Percentiles rank a stretch among this genome's conserved stretches.
phyloP scores from a whole-genome alignment of 2,113 vertebrate species.

The Sterna hirundo region DNA sequence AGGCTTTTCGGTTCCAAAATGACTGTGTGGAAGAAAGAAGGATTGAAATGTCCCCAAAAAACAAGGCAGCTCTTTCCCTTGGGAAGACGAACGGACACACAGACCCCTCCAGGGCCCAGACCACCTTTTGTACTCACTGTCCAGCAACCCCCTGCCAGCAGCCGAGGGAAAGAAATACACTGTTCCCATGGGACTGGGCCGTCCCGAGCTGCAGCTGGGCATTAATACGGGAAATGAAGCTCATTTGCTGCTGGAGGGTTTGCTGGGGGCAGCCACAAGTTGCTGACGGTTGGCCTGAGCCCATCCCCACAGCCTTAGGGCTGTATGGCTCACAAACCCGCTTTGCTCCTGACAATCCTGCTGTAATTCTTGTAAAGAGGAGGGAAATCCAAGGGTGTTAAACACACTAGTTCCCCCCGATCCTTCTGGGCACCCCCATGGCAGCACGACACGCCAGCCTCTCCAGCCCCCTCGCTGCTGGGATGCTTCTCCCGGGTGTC shows the following conservation, averaged over 20 bases:
- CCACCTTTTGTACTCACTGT: fast-evolving
- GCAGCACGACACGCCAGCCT: fast-evolving
- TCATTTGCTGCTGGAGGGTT: not conserved
- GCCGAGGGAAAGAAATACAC: fast-evolving
- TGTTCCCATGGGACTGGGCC: fast-evolving
- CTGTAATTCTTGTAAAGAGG: not conserved
- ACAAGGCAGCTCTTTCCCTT: not conserved
- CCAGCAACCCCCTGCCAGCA: fast-evolving
- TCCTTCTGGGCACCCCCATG: fast-evolving
- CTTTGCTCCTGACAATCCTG: not conserved
- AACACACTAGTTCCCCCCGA: fast-evolving
- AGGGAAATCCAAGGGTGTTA: not conserved
- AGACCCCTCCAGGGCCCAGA: fast-evolving
- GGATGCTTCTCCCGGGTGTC: not conserved
- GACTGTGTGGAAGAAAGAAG: not conserved
- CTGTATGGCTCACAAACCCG: fast-evolving
- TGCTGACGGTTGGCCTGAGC: not conserved
- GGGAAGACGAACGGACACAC: fast-evolving
- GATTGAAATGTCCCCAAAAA: not conserved
- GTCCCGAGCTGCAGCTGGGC: not conserved
- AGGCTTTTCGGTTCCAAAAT: conserved; percentile 28
- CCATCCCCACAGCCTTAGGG: not conserved
- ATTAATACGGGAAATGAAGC: fast-evolving
- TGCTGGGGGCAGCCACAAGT: not conserved
- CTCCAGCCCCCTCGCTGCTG: fast-evolving